These are phyloP conservation scores for Himalopsyche kuldschensis DNA, from an alignment of 2,888 invertebrate species.

Conservation along the genomic window DNA sequence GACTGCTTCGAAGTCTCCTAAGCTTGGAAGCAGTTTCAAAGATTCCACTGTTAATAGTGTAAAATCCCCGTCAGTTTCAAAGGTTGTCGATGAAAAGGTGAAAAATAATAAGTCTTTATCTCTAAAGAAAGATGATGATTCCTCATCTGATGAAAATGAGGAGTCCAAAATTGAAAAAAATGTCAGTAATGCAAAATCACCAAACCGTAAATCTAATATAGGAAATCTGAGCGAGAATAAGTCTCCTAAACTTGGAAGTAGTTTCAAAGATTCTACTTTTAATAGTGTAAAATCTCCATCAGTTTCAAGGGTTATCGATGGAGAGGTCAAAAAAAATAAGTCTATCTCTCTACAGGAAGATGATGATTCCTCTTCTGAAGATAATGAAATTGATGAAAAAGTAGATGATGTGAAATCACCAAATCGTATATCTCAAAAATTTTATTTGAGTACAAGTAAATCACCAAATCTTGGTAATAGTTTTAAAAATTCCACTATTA, in stretches of 20 bases:
- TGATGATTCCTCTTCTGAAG: no score
- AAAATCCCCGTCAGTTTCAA: background rate
- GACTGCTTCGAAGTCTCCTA: background rate
- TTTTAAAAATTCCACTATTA: background rate
- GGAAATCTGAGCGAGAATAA: background rate
- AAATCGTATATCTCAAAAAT: background rate
- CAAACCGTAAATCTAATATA: background rate
- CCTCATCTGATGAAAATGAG: background rate
- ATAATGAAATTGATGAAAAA: no score
- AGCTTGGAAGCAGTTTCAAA: background rate
- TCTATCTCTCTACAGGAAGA: background rate
- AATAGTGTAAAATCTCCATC: background rate
- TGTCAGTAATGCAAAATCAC: background rate
- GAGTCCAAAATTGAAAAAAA: background rate
- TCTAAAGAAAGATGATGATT: background rate
- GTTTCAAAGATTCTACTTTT: background rate
- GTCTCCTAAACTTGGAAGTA: background rate
- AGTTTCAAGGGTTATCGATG: background rate
- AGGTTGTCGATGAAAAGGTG: background rate
- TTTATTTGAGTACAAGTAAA: background rate
- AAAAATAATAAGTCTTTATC: background rate
- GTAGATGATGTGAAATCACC: no score
- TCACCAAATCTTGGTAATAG: background rate
- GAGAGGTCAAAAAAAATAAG: background rate
- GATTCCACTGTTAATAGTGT: background rate